A percentile compares a stretch with the other conserved stretches of the same genome.
Conservation (phyloP, 1,140 invertebrate species). For the Drosophila mayri region DNA sequence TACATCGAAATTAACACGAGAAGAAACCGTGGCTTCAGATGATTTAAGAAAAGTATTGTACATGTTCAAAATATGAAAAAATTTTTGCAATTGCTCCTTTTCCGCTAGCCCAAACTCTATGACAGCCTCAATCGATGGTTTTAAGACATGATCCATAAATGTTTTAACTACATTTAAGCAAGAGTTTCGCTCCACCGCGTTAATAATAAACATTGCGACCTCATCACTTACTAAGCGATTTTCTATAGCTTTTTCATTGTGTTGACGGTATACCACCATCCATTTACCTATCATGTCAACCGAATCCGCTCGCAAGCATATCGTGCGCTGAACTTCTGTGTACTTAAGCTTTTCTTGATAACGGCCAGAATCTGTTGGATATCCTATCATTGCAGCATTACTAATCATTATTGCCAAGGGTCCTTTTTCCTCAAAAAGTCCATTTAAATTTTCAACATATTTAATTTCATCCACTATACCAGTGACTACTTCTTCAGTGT, state of each 20-base stretch:
- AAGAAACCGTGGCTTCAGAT: constrained; percentile 53
- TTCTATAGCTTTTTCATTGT: constrained; percentile 85
- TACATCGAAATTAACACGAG: constrained; percentile 58
- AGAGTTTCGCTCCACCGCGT: constrained; percentile 84
- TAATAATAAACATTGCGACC: constrained; percentile 75
- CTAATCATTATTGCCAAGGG: constrained; percentile 86
- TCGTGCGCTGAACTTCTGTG: constrained; percentile 85
- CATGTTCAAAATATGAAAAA: constrained; percentile 86
- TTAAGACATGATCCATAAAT: constrained; percentile 85
- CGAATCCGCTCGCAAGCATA: constrained; percentile 85
- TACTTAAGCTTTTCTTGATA: constrained; percentile 80
- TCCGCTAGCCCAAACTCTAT: constrained; percentile 86
- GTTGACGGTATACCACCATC: constrained; percentile 86
- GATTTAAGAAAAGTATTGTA: constrained; percentile 85
- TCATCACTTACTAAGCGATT: constrained; percentile 86
- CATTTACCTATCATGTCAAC: constrained; percentile 86
- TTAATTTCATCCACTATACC: constrained; percentile 88
- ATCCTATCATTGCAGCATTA: constrained; percentile 85
- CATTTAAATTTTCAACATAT: constrained; percentile 87
- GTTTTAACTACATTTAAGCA: constrained; percentile 85
- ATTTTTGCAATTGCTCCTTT: constrained; percentile 86
- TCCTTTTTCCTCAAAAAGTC: constrained; percentile 86
- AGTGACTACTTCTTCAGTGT: constrained; percentile 87
- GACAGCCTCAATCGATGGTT: constrained; percentile 84
- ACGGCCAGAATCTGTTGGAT: constrained; percentile 86